Base-by-base conservation (phyloP, 2,888 invertebrate genomes). In the Embidobia sp. region DNA sequence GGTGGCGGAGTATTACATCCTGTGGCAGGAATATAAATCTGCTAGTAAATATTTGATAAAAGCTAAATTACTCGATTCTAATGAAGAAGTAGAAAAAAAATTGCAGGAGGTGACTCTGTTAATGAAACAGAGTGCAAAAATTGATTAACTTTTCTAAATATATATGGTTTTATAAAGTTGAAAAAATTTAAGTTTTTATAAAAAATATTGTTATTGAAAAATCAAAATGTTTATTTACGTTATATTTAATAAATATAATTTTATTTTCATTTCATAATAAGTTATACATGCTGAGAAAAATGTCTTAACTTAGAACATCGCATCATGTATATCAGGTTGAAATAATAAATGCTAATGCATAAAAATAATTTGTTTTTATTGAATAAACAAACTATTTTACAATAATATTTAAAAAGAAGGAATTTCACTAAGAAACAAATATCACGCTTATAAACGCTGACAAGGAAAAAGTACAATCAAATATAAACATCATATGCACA, bases 321-420 rank as follows among this genome's bases (percentile, higher is more conserved):
- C n/a, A n/a, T n/a, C n/a, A n/a, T n/a, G n/a, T n/a, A 35, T 13
- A 35, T 13, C 2, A 22, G 48, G 37, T 13, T 19, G 0, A 13
- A 53, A 51, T 70, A 61, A 70, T 19, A 48, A 61, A 61, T 8
- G 15, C 31, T 46, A 13, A 51, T 44, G 5, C 63, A 64, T 64
- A 72, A 72, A 72, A 72, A 72, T 72, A 72, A 72, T 61, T 72
- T 55, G 63, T 46, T 72, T 70, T 70, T 53, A 63, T 72, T 64
- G 31, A 57, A 64, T 73, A 64, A 73, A 73, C 64, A 57, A 73
- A 73, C 64, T 73, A 70, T 70, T 57, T 64, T 73, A 73, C 64
- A 73, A 22, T 55, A 48, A 63, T 44, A 48, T 63, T 46, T 33
- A 35, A 64, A 63, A 73, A 63, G 55, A 63, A 64, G 15, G 33